phyloP scores from a whole-genome alignment of 35 echinoderm and acorn worm genomes.

The Ophioderma brevispina region DNA sequence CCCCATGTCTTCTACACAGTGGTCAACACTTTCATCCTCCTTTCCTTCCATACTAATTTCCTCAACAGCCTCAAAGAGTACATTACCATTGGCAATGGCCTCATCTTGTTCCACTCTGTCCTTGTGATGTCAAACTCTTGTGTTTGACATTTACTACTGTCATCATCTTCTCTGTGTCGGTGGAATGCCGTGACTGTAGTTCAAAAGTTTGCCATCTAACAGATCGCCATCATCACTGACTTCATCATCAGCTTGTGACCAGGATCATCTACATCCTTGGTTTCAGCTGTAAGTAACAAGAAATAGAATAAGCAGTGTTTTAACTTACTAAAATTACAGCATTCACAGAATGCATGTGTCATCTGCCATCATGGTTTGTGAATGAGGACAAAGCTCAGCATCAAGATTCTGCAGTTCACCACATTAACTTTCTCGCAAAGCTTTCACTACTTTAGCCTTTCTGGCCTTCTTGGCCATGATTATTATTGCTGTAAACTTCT shows the following conservation, averaged over 20 bases:
- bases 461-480: too few relatives aligned
- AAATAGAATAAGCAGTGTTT: too few relatives aligned
- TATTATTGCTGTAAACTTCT: too few relatives aligned
- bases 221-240: not conserved
- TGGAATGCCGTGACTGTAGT: not conserved
- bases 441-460: too few relatives aligned
- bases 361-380: too few relatives aligned
- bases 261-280: not conserved
- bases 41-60: conserved; percentile 20
- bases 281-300: not conserved
- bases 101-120: not conserved
- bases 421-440: too few relatives aligned
- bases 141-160: conserved; percentile 9
- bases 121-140: not conserved
- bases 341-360: too few relatives aligned
- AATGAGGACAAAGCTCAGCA: too few relatives aligned
- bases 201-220: not conserved
- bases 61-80: conserved; percentile 27
- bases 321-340: too few relatives aligned
- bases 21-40: not conserved
- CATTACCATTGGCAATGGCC: not conserved
- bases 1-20: conserved; percentile 2
- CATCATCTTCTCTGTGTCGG: conserved; percentile 23
- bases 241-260: not conserved
- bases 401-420: too few relatives aligned